phyloP scores from a whole-genome alignment of 2,888 invertebrate genomes.

The Stegophylla sp. region DNA sequence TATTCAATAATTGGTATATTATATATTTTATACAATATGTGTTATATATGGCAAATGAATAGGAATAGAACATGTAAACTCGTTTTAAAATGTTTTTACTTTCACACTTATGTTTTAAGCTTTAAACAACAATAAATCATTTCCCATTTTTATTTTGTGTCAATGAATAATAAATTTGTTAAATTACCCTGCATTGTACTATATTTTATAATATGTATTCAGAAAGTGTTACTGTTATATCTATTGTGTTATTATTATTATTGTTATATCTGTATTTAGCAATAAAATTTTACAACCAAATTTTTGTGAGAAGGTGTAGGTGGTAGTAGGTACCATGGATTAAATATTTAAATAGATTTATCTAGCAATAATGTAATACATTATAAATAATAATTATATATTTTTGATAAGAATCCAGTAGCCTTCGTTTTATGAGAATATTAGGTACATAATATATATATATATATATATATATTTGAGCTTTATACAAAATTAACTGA shows the following conservation, averaged over 20 bases:
- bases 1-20: too few relatives aligned
- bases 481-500: slow-evolving; percentile 33
- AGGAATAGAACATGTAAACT: not conserved
- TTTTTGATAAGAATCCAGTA: not conserved
- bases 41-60: too few relatives aligned
- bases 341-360: slow-evolving; percentile 10
- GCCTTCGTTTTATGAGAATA: slow-evolving; percentile 10
- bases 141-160: slow-evolving; percentile 21
- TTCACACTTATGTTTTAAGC: not conserved
- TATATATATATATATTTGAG: slow-evolving; percentile 17
- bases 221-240: not conserved
- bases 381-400: slow-evolving; percentile 23
- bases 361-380: not conserved
- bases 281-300: not conserved
- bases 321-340: not conserved
- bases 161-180: slow-evolving; percentile 2
- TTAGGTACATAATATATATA: too few relatives aligned
- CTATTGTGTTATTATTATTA: slow-evolving; percentile 32
- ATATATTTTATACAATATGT: too few relatives aligned
- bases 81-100: not conserved
- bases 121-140: not conserved
- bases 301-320: not conserved
- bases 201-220: not conserved
- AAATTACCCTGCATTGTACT: slow-evolving; percentile 4
- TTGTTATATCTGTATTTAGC: slow-evolving; percentile 13